Evolutionary conservation across 2,797 vertebrate genomes (phyloP).

Genomic region (Salarias fasciatus): DNA sequence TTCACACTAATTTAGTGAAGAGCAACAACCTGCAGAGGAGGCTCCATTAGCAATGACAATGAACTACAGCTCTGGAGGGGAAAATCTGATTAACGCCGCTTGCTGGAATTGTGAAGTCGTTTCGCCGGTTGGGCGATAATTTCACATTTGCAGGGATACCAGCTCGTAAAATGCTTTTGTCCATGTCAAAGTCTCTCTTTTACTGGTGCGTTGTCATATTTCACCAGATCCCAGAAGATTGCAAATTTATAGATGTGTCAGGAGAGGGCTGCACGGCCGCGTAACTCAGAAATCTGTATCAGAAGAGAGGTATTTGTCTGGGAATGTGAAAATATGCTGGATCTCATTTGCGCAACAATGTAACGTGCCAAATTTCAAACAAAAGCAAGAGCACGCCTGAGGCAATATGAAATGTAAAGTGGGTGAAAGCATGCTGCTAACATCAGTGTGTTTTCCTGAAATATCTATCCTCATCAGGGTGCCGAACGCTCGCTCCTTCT

Average conservation of each 20-base stretch:
- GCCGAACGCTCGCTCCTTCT: constrained; percentile 35
- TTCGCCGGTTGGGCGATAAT: constrained; percentile 75
- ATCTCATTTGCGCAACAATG: constrained; percentile 64
- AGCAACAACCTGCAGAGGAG: constrained; percentile 82
- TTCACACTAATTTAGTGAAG: constrained; percentile 87
- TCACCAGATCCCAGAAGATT: constrained; percentile 47
- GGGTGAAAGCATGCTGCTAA: constrained; percentile 42
- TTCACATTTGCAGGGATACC: constrained; percentile 71
- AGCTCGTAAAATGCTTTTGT: constrained; percentile 70
- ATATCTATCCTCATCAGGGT: constrained; percentile 55
- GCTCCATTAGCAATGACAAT: constrained; percentile 86
- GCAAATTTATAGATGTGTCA: constrained; percentile 63
- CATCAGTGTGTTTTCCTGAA: constrained; percentile 54
- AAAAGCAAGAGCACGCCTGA: constrained; percentile 64
- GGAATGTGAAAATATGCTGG: constrained; percentile 66
- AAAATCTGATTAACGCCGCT: constrained; percentile 81
- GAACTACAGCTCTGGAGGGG: constrained; percentile 79
- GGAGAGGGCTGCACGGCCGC: constrained; percentile 42
- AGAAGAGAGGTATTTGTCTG: constrained; percentile 71
- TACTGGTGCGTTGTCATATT: constrained; percentile 63
- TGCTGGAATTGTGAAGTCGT: constrained; percentile 74
- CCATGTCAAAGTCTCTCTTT: constrained; percentile 70
- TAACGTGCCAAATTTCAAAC: constrained; percentile 67
- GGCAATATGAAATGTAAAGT: constrained; percentile 50
- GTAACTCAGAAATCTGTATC: constrained; percentile 35